These are phyloP conservation scores for Coregonus clupeaformis DNA, from an alignment of 2,113 vertebrate species.

Conservation along the genomic window DNA sequence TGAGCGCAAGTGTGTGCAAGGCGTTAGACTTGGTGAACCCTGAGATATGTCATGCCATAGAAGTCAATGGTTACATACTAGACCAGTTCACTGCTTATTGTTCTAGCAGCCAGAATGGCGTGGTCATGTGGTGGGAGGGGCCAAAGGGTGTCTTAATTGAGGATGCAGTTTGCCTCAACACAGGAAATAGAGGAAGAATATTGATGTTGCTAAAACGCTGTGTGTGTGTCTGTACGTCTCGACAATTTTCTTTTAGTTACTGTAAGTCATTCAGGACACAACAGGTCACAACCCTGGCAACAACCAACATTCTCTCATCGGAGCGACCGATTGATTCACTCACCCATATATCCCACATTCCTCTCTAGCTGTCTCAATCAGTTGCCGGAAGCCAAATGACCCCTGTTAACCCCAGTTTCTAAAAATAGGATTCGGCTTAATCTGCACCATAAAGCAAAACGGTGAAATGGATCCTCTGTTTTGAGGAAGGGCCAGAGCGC, in stretches of 20 bases:
- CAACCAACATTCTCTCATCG: not conserved
- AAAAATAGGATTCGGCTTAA: conserved; percentile 37
- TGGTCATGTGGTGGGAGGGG: not conserved
- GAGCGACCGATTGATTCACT: not conserved
- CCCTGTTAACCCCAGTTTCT: conserved; percentile 35
- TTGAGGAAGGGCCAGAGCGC: conserved; percentile 6
- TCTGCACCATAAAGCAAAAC: conserved; percentile 6
- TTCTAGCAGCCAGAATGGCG: not conserved
- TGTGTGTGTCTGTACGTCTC: conserved; percentile 18
- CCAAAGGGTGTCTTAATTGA: not conserved
- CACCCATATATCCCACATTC: not conserved
- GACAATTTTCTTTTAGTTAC: not conserved
- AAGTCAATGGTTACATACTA: too few species aligned
- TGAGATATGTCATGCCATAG: too few species aligned
- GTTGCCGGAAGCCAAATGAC: conserved; percentile 23
- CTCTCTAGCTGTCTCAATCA: not conserved
- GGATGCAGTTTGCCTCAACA: not conserved
- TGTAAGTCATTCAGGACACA: not conserved
- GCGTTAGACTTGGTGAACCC: too few species aligned
- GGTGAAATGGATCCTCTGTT: not conserved
- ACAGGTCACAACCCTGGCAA: not conserved
- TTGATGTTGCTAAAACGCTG: not conserved
- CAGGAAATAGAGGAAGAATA: conserved; percentile 8
- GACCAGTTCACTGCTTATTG: not conserved
- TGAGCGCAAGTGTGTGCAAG: too few species aligned